These are phyloP conservation scores for Kradibia gibbosae DNA, from an alignment of 1,140 invertebrate genomes.

Conservation along the genomic window DNA sequence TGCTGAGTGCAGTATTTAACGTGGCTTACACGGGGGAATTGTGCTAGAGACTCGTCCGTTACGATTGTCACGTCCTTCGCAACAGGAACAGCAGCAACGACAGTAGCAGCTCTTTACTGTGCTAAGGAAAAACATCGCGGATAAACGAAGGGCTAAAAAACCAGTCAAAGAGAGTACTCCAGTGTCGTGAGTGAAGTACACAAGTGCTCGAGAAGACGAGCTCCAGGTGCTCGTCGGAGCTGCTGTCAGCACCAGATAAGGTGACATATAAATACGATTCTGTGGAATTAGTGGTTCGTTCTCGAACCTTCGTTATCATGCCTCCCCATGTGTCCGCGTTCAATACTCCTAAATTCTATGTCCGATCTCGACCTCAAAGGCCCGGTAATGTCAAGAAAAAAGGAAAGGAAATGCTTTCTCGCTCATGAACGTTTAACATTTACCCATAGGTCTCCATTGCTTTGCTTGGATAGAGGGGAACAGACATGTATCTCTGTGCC, in stretches of 20 bases:
- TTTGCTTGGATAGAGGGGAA: no score
- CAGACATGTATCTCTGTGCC: no score
- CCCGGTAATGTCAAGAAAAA: no score
- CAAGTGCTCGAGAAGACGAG: not conserved
- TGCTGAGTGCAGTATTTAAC: not conserved
- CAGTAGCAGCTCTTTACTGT: not conserved
- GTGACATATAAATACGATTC: conserved; percentile 1
- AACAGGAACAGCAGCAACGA: not conserved
- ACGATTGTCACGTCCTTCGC: not conserved
- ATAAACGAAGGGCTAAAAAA: not conserved
- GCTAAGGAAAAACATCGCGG: not conserved
- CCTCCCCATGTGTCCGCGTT: no score
- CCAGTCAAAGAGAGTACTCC: not conserved
- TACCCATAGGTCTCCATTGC: no score
- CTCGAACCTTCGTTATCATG: not conserved
- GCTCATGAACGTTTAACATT: no score
- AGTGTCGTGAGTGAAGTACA: not conserved
- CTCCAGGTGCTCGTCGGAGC: not conserved
- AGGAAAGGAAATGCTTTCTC: no score
- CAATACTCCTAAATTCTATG: no score
- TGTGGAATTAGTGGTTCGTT: not conserved
- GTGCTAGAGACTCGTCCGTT: not conserved
- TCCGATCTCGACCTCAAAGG: no score
- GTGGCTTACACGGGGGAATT: not conserved
- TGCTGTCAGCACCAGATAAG: not conserved